Base-by-base conservation (phyloP, 92 coral and sea anemone genomes). In the Micromussa lordhowensis region DNA sequence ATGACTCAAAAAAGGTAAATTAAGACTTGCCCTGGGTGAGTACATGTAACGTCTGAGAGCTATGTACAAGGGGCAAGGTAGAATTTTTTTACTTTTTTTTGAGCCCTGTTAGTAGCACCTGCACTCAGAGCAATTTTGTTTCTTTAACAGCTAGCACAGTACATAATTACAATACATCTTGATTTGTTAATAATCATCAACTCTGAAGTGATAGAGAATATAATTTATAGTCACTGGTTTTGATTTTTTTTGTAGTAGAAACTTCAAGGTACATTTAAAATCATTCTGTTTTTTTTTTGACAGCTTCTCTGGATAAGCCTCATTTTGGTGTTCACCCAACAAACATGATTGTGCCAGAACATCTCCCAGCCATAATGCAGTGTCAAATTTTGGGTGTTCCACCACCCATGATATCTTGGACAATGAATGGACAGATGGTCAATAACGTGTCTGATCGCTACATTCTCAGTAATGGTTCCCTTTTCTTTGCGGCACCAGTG, bases 361-460 rank as follows among this genome's bases (percentile, higher is more conserved):
- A 91, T 51, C 89, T 73, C 21, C 94, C 96, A 61, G 89, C 93
- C n/a, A 70, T 88, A 15, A 88, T 97, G 68, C 93, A 94, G 84
- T 97, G 99, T 82, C 76, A 87, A 35, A 92, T 97, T 35, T 92
- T 97, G 18, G 99, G 99, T 38, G 86, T 94, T 12, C 99, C 99
- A 16, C 44, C 93, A 54, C 99, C 99, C 3, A 49, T 88, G 16
- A 90, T 97, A 53, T 76, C 92, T 55, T 97, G 99, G 99, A 84
- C 92, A 24, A 90, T 82, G 72, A 93, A 94, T 83, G 92, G 92
- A 86, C 82, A 86, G 19, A 32, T 82, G 28, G 75, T 97, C 61
- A 75, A 35, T n/a, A 83, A 88, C 84, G 79, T 88, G 63, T 89
- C 97, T 30, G 89, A 82, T n/a, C 88, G 96, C 28, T 84, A 83